Percentiles rank a stretch among this genome's conserved stretches.
phyloP scores from a whole-genome alignment of 2,888 invertebrate species.

The Mesoligia furuncula region DNA sequence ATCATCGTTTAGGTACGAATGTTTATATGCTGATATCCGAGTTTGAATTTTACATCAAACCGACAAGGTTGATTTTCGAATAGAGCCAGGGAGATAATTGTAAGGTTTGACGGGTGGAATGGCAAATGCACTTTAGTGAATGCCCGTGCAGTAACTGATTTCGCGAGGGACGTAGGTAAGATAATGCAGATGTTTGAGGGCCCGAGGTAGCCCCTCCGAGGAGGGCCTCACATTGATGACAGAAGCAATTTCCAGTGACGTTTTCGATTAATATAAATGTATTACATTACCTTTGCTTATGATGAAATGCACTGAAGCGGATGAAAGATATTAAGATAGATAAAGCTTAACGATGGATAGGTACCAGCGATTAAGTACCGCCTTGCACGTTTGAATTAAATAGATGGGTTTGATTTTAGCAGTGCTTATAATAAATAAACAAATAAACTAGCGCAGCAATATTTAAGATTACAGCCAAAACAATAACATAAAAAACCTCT shows the following conservation, averaged over 20 bases:
- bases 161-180: constrained; percentile 86
- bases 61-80: constrained; percentile 66
- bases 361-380: not conserved
- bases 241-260: constrained; percentile 83
- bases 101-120: constrained; percentile 84
- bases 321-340: constrained; percentile 13
- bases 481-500: constrained; percentile 54
- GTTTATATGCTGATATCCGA: constrained; percentile 63
- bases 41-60: constrained; percentile 60
- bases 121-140: constrained; percentile 88
- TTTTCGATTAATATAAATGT: constrained; percentile 88
- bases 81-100: constrained; percentile 73
- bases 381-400: not conserved
- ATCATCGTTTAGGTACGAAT: constrained; percentile 80
- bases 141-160: constrained; percentile 86
- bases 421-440: not conserved
- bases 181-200: constrained; percentile 87
- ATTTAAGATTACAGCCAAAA: constrained; percentile 31
- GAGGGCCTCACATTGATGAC: constrained; percentile 82
- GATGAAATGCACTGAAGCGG: constrained; percentile 32
- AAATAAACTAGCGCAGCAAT: constrained; percentile 6
- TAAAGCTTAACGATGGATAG: not conserved
- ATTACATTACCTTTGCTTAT: constrained; percentile 66
- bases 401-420: not conserved
- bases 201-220: constrained; percentile 73